Percentiles rank a stretch among this genome's conserved stretches.
Conservation (phyloP, 1,140 invertebrate genomes). For the Drosophila lacteicornis region DNA sequence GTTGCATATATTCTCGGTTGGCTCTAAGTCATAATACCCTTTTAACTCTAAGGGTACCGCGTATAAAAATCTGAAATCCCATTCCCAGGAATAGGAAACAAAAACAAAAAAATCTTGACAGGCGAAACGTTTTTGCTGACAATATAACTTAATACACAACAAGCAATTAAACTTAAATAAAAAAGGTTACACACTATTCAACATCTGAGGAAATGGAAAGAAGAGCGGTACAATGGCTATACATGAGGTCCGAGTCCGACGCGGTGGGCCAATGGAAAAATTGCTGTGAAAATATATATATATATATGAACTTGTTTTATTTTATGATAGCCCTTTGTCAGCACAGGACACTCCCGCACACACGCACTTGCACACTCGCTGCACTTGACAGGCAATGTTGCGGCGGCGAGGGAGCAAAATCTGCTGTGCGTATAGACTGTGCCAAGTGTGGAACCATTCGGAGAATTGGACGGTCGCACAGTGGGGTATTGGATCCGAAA, state of each 20-base stretch:
- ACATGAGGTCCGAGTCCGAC: conserved; percentile 25
- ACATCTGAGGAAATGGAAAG: conserved; percentile 20
- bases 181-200: conserved; percentile 76
- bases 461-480: conserved; percentile 21
- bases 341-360: conserved; percentile 53
- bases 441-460: conserved; percentile 53
- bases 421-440: conserved; percentile 68
- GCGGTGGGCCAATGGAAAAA: conserved; percentile 40
- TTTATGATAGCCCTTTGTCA: conserved; percentile 82
- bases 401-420: conserved; percentile 15
- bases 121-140: conserved; percentile 49
- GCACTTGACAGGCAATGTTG: conserved; percentile 71
- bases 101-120: conserved; percentile 35
- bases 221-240: conserved; percentile 4
- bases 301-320: conserved; percentile 70
- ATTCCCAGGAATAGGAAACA: conserved; percentile 9
- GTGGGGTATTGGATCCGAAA: too few relatives aligned
- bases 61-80: conserved; percentile 6
- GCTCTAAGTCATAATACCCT: too few relatives aligned
- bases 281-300: conserved; percentile 59
- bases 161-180: conserved; percentile 82
- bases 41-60: neutral
- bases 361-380: conserved; percentile 46
- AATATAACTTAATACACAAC: conserved; percentile 78
- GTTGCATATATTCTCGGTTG: too few relatives aligned